phyloP scores from a whole-genome alignment of 2,113 vertebrate genomes.

The Mixornis gularis region DNA sequence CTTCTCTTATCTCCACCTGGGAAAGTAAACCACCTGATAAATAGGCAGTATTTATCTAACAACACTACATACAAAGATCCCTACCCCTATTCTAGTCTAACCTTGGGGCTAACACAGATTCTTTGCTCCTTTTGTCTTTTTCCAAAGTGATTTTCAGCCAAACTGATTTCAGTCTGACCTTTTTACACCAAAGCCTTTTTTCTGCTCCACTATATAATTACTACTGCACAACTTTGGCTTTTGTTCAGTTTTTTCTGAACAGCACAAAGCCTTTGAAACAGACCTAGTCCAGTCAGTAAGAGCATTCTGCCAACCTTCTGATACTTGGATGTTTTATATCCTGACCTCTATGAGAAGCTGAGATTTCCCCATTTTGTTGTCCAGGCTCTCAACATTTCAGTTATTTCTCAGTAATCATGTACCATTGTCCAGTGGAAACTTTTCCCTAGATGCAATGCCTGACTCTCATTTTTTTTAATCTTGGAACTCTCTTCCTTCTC shows the following conservation, averaged over 20 bases:
- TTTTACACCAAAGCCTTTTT: background rate
- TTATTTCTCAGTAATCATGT: background rate
- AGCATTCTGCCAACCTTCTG: background rate
- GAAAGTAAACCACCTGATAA: conserved; percentile 34
- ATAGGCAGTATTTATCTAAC: conserved; percentile 29
- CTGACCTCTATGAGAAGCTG: background rate
- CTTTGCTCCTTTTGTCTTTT: conserved; percentile 18
- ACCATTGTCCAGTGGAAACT: background rate
- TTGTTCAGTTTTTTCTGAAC: background rate
- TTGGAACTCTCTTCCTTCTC: background rate
- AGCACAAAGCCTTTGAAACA: background rate
- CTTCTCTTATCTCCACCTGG: conserved; percentile 27
- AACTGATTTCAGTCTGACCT: background rate
- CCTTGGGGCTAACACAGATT: conserved; percentile 15
- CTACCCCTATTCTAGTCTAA: background rate
- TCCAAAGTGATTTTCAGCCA: conserved; percentile 4
- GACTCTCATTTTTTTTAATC: background rate
- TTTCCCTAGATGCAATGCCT: background rate
- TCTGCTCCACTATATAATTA: background rate
- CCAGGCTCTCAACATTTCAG: background rate
- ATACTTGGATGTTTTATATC: background rate
- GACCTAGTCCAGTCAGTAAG: background rate
- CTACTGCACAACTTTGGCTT: background rate
- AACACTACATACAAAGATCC: conserved; percentile 22
- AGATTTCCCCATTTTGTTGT: background rate